Conservation (phyloP, 2,113 vertebrate genomes). For the Chauna torquata region DNA sequence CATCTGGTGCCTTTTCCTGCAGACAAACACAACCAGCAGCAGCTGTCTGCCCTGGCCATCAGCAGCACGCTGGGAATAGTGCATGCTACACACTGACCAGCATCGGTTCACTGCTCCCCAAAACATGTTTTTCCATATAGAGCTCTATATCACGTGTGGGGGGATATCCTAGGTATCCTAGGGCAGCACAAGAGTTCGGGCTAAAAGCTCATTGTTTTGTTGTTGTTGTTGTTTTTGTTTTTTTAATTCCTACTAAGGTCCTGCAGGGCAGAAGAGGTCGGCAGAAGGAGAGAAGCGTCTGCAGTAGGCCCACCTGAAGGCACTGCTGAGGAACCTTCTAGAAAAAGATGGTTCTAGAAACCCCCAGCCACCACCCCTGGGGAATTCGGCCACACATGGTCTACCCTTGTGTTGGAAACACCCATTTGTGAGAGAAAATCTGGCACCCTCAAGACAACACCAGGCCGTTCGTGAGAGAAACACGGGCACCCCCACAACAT, state of each 20-base stretch:
- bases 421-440: not conserved
- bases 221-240: not conserved
- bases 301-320: fast-evolving
- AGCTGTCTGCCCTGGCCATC: not conserved
- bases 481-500: fast-evolving
- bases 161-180: too few relatives aligned
- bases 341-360: not conserved
- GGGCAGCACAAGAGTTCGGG: not conserved
- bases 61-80: not conserved
- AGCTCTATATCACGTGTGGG: not conserved
- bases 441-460: not conserved
- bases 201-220: not conserved
- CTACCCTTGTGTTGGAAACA: fast-evolving
- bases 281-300: fast-evolving
- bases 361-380: fast-evolving
- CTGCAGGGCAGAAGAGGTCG: not conserved
- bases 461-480: not conserved
- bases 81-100: not conserved
- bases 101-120: not conserved
- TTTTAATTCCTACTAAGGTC: fast-evolving
- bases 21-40: not conserved
- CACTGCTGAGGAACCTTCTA: not conserved
- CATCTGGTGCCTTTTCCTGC: not conserved
- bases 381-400: fast-evolving
- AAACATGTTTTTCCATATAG: fast-evolving